Percentiles rank a stretch among this genome's conserved stretches.
These are phyloP conservation scores for Pongo pygmaeus DNA, from an alignment of 2,113 vertebrate species.

Conservation along the genomic window DNA sequence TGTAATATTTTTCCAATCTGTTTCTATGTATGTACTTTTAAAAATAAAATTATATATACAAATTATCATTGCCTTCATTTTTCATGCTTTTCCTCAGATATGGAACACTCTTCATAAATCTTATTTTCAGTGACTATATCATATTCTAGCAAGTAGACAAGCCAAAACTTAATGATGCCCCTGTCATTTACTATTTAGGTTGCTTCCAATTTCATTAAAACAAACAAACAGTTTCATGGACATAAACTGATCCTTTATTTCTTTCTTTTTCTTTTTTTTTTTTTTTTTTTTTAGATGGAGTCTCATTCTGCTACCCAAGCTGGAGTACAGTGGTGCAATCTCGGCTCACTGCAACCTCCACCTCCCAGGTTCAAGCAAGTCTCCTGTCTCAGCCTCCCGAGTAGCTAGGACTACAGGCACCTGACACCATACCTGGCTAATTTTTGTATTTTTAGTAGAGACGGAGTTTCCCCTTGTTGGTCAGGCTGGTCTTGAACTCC, in stretches of 20 bases:
- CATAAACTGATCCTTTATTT: background rate
- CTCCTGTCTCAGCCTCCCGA: too few species aligned
- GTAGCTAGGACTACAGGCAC: too few species aligned
- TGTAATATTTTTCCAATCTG: background rate
- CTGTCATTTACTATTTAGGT: constrained; percentile 1
- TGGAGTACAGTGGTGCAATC: too few species aligned
- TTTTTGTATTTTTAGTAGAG: too few species aligned
- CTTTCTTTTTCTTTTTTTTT: background rate
- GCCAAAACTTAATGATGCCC: background rate
- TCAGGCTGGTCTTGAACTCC: too few species aligned
- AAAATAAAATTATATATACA: constrained; percentile 9
- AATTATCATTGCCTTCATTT: background rate
- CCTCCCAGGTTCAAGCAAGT: too few species aligned
- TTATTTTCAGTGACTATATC: constrained; percentile 26
- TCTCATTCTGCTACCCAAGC: too few species aligned
- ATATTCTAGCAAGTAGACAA: background rate
- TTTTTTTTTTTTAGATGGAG: too few species aligned
- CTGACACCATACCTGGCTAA: too few species aligned
- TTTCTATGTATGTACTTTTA: background rate
- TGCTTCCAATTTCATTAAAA: constrained; percentile 37
- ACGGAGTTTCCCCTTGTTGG: too few species aligned
- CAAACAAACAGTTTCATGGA: background rate
- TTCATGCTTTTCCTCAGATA: constrained; percentile 7
- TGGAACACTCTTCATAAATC: background rate
- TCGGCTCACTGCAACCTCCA: too few species aligned